These are phyloP conservation scores for Meandrusa payeni DNA, from an alignment of 2,888 invertebrate genomes.

Conservation along the genomic window DNA sequence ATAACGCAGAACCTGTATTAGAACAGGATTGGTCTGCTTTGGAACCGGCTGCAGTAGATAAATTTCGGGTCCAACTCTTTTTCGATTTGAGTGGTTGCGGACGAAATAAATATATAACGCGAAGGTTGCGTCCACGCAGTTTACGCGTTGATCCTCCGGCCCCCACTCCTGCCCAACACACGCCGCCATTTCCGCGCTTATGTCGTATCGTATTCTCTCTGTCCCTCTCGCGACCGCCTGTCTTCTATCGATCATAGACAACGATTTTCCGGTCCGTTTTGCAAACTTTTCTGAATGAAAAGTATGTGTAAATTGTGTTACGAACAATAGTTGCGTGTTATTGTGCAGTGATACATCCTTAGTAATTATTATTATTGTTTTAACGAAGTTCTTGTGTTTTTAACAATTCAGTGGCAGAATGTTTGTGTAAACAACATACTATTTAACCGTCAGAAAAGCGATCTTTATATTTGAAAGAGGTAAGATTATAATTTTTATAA, in stretches of 20 bases:
- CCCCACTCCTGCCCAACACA: slow-evolving; percentile 57
- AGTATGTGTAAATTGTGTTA: slow-evolving; percentile 48
- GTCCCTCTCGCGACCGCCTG: slow-evolving; percentile 57
- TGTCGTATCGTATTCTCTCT: slow-evolving; percentile 55
- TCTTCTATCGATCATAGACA: slow-evolving; percentile 53
- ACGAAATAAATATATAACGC: slow-evolving; percentile 35
- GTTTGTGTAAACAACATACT: slow-evolving; percentile 37
- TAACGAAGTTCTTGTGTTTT: slow-evolving; percentile 10
- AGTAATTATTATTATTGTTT: slow-evolving; percentile 2
- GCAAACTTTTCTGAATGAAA: slow-evolving; percentile 74
- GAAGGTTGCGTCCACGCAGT: slow-evolving; percentile 58
- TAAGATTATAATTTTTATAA: no score
- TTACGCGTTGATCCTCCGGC: slow-evolving; percentile 57
- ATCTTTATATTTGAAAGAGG: slow-evolving; percentile 25
- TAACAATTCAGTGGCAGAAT: slow-evolving; percentile 36
- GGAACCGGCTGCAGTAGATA: slow-evolving; percentile 15
- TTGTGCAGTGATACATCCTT: slow-evolving; percentile 23
- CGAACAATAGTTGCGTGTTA: slow-evolving; percentile 13
- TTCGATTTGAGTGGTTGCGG: slow-evolving; percentile 29
- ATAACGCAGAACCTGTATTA: slow-evolving; percentile 26
- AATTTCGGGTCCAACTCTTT: slow-evolving; percentile 12
- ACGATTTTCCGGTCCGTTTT: slow-evolving; percentile 54
- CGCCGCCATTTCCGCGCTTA: slow-evolving; percentile 45
- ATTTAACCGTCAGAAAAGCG: slow-evolving; percentile 16
- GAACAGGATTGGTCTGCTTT: slow-evolving; percentile 27